Evolutionary conservation across 2,113 vertebrate species (phyloP).

Genomic region (Perccottus glenii): DNA sequence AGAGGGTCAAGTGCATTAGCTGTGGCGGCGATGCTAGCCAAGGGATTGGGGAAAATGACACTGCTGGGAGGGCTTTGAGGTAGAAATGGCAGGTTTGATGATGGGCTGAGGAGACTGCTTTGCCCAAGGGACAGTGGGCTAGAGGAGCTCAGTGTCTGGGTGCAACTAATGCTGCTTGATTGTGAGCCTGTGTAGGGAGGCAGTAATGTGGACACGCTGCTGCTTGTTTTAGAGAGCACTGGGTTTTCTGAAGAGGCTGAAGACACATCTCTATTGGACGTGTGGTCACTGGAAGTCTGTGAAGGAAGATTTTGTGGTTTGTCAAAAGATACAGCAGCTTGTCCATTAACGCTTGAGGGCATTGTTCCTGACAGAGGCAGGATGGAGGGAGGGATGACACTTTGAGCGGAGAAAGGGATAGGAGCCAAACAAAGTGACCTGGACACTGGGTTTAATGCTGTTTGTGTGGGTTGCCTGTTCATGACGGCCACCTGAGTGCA

Average conservation of each 20-base stretch:
- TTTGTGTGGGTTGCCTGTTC: slow-evolving; percentile 84
- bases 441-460: slow-evolving; percentile 77
- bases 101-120: slow-evolving; percentile 79
- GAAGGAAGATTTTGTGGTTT: slow-evolving; percentile 77
- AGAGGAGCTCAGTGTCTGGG: slow-evolving; percentile 80
- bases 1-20: slow-evolving; percentile 92
- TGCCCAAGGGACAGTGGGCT: slow-evolving; percentile 82
- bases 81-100: slow-evolving; percentile 90
- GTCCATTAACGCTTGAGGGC: slow-evolving; percentile 73
- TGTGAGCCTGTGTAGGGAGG: slow-evolving; percentile 74
- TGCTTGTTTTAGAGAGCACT: slow-evolving; percentile 60
- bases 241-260: slow-evolving; percentile 74
- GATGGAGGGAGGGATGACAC: slow-evolving; percentile 75
- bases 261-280: slow-evolving; percentile 73
- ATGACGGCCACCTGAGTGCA: slow-evolving; percentile 94
- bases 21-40: slow-evolving; percentile 94
- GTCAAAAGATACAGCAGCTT: slow-evolving; percentile 75
- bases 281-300: slow-evolving; percentile 75
- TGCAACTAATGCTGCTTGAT: slow-evolving; percentile 54
- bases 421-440: slow-evolving; percentile 72
- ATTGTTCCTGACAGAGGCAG: slow-evolving; percentile 84
- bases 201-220: slow-evolving; percentile 72
- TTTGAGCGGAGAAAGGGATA: slow-evolving; percentile 80
- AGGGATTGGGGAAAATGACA: slow-evolving; percentile 95
- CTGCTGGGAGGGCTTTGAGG: slow-evolving; percentile 92